phyloP scores from a whole-genome alignment of 1,140 invertebrate species.

The Pseudomyrmex cubaensis region DNA sequence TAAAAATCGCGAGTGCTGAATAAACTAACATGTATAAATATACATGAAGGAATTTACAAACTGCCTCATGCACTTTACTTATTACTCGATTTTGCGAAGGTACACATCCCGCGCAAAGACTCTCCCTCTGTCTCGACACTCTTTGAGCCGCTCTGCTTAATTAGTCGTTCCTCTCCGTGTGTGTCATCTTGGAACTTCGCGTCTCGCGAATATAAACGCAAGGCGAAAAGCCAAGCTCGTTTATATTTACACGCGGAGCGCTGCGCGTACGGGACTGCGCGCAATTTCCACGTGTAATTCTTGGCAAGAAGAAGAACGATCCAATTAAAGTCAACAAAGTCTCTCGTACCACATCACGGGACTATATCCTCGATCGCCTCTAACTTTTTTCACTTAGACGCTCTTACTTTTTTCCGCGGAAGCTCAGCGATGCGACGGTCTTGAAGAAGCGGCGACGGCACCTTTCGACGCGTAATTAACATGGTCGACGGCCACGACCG shows the following conservation, averaged over 20 bases:
- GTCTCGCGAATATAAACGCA: constrained; percentile 35
- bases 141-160: constrained; percentile 48
- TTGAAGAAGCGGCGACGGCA: background rate
- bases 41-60: constrained; percentile 3
- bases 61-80: background rate
- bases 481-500: constrained; percentile 24
- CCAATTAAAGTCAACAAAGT: constrained; percentile 41
- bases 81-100: constrained; percentile 7
- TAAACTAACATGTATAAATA: background rate
- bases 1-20: background rate
- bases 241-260: constrained; percentile 24
- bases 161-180: constrained; percentile 37
- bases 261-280: background rate
- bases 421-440: constrained; percentile 6
- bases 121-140: constrained; percentile 1
- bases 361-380: background rate
- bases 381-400: constrained; percentile 54
- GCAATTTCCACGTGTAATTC: constrained; percentile 36
- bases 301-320: constrained; percentile 37
- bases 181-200: constrained; percentile 34
- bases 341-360: background rate
- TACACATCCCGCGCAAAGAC: background rate
- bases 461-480: constrained; percentile 48
- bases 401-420: constrained; percentile 9
- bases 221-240: constrained; percentile 8